Percentiles rank a stretch among this genome's conserved stretches.
These are phyloP conservation scores for Kryptolebias ocellatus DNA, from an alignment of 2,797 vertebrate genomes.

Conservation along the genomic window DNA sequence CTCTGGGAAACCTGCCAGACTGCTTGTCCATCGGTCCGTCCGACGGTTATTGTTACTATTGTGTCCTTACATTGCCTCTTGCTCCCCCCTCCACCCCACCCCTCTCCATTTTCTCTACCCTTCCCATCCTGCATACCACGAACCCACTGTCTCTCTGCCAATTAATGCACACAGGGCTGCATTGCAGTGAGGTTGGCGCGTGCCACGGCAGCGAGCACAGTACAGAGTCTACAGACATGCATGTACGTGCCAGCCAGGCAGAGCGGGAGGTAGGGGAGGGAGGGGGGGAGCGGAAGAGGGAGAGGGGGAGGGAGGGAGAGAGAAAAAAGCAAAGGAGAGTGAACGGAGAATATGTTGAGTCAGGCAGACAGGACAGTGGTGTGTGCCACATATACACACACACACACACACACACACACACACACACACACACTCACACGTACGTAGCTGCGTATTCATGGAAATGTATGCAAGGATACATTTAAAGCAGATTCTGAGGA, in stretches of 20 bases:
- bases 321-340: slow-evolving; percentile 52
- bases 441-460: slow-evolving; percentile 39
- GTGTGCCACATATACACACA: slow-evolving; percentile 39
- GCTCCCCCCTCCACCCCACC: slow-evolving; percentile 6
- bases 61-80: slow-evolving; percentile 66
- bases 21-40: slow-evolving; percentile 54
- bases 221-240: slow-evolving; percentile 82
- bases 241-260: slow-evolving; percentile 81
- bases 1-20: slow-evolving; percentile 53
- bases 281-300: background rate
- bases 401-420: slow-evolving; percentile 8
- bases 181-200: slow-evolving; percentile 84
- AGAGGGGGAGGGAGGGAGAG: background rate
- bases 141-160: slow-evolving; percentile 80
- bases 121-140: slow-evolving; percentile 73
- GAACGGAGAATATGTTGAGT: slow-evolving; percentile 78
- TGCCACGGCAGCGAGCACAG: slow-evolving; percentile 77
- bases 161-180: slow-evolving; percentile 86
- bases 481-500: slow-evolving; percentile 8
- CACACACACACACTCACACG: slow-evolving; percentile 45
- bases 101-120: slow-evolving; percentile 54
- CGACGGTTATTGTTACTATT: slow-evolving; percentile 57
- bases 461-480: slow-evolving; percentile 48
- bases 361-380: slow-evolving; percentile 71
- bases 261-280: slow-evolving; percentile 41